Evolutionary conservation across 2,797 vertebrate species (phyloP).

Genomic region (Bovichtus diacanthus): DNA sequence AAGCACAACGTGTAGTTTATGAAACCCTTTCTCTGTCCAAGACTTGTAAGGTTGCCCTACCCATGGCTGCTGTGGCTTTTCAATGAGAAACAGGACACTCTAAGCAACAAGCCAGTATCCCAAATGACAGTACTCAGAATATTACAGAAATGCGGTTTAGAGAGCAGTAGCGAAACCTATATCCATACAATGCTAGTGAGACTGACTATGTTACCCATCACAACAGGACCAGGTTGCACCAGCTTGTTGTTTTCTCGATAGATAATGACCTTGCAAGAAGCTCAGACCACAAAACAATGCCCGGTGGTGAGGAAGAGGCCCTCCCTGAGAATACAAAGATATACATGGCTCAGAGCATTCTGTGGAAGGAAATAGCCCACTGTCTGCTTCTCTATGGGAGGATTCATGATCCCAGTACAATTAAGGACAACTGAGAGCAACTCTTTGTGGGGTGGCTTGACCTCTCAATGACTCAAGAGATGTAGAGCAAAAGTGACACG

Average conservation of each 20-base stretch:
- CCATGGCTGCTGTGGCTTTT: background rate
- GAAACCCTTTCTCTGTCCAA: conserved; percentile 1
- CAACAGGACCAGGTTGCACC: background rate
- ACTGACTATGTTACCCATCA: background rate
- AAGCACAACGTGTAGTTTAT: background rate
- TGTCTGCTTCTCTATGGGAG: conserved; percentile 48
- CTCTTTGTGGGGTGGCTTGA: conserved; percentile 3
- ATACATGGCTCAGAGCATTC: conserved; percentile 43
- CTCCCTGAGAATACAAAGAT: conserved; percentile 73
- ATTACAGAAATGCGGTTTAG: background rate
- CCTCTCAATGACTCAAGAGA: background rate
- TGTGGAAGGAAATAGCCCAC: conserved; percentile 65
- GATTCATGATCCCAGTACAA: conserved; percentile 45
- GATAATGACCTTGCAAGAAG: conserved; percentile 49
- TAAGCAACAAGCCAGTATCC: background rate
- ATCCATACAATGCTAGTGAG: background rate
- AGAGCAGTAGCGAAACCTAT: background rate
- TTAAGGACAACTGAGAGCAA: conserved; percentile 7
- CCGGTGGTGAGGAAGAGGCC: conserved; percentile 71
- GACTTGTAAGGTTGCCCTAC: background rate
- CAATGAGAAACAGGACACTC: background rate
- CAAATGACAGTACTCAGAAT: background rate
- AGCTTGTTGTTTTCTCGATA: conserved; percentile 28
- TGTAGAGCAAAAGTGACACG: background rate
- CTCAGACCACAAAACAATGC: conserved; percentile 67